Evolutionary conservation across 1,140 invertebrate species (phyloP), one percentile per base, ranked within the genome.

Genomic region (Leptinotarsa defecta): DNA sequence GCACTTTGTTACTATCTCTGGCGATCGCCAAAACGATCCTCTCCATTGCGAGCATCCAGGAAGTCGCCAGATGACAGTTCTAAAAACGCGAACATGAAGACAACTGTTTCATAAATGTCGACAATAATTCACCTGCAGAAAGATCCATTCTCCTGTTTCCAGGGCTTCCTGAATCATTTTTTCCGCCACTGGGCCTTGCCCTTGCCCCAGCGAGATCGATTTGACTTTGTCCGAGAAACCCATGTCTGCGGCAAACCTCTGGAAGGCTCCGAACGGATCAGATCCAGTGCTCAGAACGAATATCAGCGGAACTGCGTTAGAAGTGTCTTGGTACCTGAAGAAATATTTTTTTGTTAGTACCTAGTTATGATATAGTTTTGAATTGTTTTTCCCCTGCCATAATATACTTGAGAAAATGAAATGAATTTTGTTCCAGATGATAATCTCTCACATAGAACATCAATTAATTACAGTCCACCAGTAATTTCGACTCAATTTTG

Each of bases 221-320:
- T 93, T 91, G 73, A 96, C 90, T 79, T 91, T 91, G 0, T 94
- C 91, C 11, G 88, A 88, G 85, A 92, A 94, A 13, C 91, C 92
- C 89, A 91, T 91, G 81, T 97, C 94, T 1, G 88, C 88, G 8
- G 95, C 95, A 85, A 95, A 95, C 82, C 91, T 90, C 65, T 92
- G 89, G 78, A 95, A 93, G 0, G 90, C 89, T 6, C 91, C 90
- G 85, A 97, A 95, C 0, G 96, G 96, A 89, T 98, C 96, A 0
- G 94, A 95, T 4, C 96, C 96, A 34, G 94, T 93, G 70, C 94
- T 96, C n/a, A 98, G 86, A 1, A 98, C 90, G 85, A 98, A 98
- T 48, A 98, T 89, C 2, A 98, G 85, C 0, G 96, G 96, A 5
- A 91, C 94, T 0, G 87, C 87, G 74, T 89, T 89, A 17, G 90